Evolutionary conservation across 1,140 invertebrate species (phyloP), one percentile per base, ranked within the genome.

Genomic region (Temnothorax longispinosus): DNA sequence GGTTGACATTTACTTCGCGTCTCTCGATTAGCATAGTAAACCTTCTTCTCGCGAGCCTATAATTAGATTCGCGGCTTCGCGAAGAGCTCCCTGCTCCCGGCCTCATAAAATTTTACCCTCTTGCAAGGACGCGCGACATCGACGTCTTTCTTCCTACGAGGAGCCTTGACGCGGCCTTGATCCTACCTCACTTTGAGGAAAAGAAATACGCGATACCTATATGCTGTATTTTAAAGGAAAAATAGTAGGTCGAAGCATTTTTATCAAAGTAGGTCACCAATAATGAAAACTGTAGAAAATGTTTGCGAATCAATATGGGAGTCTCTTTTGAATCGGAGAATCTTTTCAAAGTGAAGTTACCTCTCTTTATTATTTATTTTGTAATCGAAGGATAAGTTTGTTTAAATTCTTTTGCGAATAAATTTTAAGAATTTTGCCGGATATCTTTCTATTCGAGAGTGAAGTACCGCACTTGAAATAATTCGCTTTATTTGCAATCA

Each of bases 11-110:
- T 89, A 87, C 87, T 90, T 69, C 65, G 65, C 87, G 64, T 58
- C 58, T 75, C 75, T 85, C 87, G 89, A 93, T 94, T 93, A 93
- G 92, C 92, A 93, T 93, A 91, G 90, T 90, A 93, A 94, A 88
- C 90, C 90, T 90, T 91, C 77, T 85, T 88, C 86, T 86, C 58
- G 80, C 54, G 52, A 65, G 76, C 38, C 89, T 92, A 93, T 93
- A 93, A 93, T 94, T 94, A 93, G 92, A 93, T 93, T 92, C 88
- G 86, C 88, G 89, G 27, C 54, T 89, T 92, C 88, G 89, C 89
- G 90, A 86, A 80, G 91, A 80, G 91, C 74, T 86, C 76, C 67
- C 35, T 76, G 27, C 47, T 35, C 38, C 38, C 41, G 60, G n/a
- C 38, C 60, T 78, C 41, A 3, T 50, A 35, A 56, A 47, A 60